Evolutionary conservation across 2,113 vertebrate genomes (phyloP).

Genomic region (Hylia prasina): DNA sequence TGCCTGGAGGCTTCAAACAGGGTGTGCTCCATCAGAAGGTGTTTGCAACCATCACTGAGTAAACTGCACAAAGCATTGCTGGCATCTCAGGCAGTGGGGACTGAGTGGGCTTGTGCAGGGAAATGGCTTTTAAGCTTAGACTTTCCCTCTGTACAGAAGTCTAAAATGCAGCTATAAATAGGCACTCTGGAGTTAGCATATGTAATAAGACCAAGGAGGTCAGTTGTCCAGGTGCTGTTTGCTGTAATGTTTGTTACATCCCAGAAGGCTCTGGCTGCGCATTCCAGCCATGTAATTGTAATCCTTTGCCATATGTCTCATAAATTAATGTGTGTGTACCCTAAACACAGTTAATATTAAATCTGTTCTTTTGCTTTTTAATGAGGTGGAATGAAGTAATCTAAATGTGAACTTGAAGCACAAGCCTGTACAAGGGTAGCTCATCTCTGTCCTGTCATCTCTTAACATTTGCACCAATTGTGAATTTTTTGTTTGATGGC

Average conservation of each 20-base stretch:
- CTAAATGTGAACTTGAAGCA: background rate
- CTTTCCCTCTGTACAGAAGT: background rate
- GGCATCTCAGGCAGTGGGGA: accelerated
- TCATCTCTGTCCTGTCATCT: background rate
- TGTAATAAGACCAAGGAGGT: background rate
- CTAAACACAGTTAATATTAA: background rate
- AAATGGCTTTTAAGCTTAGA: background rate
- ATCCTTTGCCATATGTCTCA: background rate
- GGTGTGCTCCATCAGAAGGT: background rate
- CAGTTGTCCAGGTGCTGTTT: background rate
- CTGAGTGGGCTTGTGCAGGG: background rate
- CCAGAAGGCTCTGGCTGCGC: background rate
- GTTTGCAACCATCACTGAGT: accelerated
- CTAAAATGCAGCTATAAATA: background rate
- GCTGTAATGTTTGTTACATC: background rate
- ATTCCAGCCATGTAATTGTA: background rate
- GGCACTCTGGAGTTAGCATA: background rate
- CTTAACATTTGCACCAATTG: background rate
- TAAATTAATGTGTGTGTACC: background rate
- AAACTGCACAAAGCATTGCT: background rate
- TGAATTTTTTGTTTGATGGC: background rate
- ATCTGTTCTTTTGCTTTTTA: background rate
- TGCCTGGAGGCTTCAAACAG: background rate
- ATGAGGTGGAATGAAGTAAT: background rate
- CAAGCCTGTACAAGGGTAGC: background rate